Base-by-base conservation (phyloP, 2,888 invertebrate genomes). In the Dryobota labecula region DNA sequence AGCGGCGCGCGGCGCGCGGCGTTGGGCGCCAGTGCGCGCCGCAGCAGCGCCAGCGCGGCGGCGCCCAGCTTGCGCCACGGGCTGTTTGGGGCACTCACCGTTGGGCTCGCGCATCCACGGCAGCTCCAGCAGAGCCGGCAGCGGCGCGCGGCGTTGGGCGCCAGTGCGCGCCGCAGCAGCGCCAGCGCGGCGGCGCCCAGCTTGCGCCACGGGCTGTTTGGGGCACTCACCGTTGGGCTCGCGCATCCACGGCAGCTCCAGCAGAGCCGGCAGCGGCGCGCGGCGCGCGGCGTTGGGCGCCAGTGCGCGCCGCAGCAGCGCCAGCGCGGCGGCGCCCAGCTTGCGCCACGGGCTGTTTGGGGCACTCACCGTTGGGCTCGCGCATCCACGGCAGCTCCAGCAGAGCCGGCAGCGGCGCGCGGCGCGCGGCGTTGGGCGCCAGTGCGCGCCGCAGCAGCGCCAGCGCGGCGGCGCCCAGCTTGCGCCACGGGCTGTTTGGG, bases 291-390 rank as follows among this genome's bases (percentile, higher is more conserved):
- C 97, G 80, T 96, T 96, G 41, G 98, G 97, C 60, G 95, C 95
- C 84, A 99, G 96, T 77, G 99, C 97, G 88, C 97, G 97, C 78
- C 97, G 97, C 70, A 98, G 96, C 86, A 99, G 95, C 77, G 97
- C 97, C 76, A 98, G 96, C 30, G 98, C 98, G 77, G 13, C 97
- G 68, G 65, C 97, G 86, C 98, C 97, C 85, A 99, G 95, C 93
- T 98, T 98, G 82, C 96, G 97, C 98, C 98, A 99, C 0, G 98
- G 71, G 98, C 24, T n/a, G n/a, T n/a, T n/a, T n/a, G n/a, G n/a
- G 13, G 69, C 70, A 84, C 84, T 84, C 71, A 82, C 78, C 79
- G 54, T 72, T 74, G 60, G 75, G 73, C 49, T 63, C 75, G 61
- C 67, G 70, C 77, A 80, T 71, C 88, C 87, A 99, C 78, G 97